Evolutionary conservation across 2,113 vertebrate species (phyloP).

Genomic region (Carassius auratus): DNA sequence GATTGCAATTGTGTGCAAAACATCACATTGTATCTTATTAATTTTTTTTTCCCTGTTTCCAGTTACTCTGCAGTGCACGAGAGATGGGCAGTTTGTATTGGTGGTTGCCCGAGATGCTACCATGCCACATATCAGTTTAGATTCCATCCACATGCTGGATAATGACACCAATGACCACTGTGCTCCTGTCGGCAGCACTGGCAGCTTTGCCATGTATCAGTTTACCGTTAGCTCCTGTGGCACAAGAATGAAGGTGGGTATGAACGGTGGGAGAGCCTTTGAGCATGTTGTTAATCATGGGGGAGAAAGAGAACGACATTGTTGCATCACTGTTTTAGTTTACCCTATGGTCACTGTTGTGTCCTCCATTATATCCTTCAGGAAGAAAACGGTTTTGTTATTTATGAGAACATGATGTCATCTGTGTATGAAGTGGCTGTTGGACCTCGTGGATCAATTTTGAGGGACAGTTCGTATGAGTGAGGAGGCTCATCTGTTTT

Average conservation of each 20-base stretch:
- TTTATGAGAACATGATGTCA: conserved; percentile 73
- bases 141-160: conserved; percentile 40
- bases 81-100: conserved; percentile 56
- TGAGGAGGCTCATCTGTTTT: conserved; percentile 49
- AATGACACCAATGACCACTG: conserved; percentile 9
- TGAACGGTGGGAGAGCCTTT: neutral
- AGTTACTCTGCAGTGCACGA: conserved; percentile 60
- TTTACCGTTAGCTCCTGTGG: conserved; percentile 53
- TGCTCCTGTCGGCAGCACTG: conserved; percentile 17
- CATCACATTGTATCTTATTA: neutral
- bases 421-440: conserved; percentile 60
- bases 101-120: conserved; percentile 53
- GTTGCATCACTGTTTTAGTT: neutral
- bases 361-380: conserved; percentile 43
- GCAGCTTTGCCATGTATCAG: conserved; percentile 52
- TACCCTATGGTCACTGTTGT: neutral
- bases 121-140: conserved; percentile 40
- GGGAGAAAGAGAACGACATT: neutral
- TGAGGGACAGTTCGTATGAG: conserved; percentile 71
- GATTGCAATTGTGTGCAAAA: too few relatives aligned
- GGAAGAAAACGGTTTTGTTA: conserved; percentile 65
- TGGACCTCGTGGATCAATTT: conserved; percentile 65
- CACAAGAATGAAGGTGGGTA: conserved; percentile 40
- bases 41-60: neutral
- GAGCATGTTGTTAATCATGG: neutral